phyloP scores from a whole-genome alignment of 2,113 vertebrate species.

The Lycaon pictus region DNA sequence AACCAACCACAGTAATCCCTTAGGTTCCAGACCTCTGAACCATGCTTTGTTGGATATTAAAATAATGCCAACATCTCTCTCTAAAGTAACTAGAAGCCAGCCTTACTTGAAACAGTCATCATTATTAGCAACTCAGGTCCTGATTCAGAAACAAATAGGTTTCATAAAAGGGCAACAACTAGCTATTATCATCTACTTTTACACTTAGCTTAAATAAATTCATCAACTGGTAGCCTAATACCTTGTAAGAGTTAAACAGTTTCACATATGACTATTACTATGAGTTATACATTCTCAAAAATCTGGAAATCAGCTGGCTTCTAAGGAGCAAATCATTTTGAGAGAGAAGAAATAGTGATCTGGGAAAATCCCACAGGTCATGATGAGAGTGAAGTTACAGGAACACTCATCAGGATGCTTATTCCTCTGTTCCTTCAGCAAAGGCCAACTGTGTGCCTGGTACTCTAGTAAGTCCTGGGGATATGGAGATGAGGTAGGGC shows the following conservation, averaged over 20 bases:
- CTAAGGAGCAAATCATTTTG: slow-evolving; percentile 32
- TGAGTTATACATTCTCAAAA: slow-evolving; percentile 22
- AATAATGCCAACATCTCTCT: not conserved
- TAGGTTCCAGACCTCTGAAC: slow-evolving; percentile 11
- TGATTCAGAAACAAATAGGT: not conserved
- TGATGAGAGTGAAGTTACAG: not conserved
- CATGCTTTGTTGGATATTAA: not conserved
- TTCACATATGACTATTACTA: not conserved
- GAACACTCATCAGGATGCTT: not conserved
- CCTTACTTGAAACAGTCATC: not conserved
- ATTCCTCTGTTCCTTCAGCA: not conserved
- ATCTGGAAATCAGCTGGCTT: slow-evolving; percentile 2
- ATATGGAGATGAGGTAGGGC: not conserved
- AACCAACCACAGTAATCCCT: not conserved
- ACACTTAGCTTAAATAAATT: slow-evolving; percentile 21
- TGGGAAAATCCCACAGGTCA: not conserved
- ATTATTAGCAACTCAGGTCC: not conserved
- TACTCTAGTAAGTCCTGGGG: not conserved
- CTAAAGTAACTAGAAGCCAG: slow-evolving; percentile 39
- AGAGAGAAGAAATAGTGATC: not conserved
- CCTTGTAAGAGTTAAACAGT: not conserved
- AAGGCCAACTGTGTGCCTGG: not conserved
- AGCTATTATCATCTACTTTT: not conserved
- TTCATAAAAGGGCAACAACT: not conserved
- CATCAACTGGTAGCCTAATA: not conserved